Conservation (phyloP, 2,888 invertebrate species). For the Parelbella ahira region DNA sequence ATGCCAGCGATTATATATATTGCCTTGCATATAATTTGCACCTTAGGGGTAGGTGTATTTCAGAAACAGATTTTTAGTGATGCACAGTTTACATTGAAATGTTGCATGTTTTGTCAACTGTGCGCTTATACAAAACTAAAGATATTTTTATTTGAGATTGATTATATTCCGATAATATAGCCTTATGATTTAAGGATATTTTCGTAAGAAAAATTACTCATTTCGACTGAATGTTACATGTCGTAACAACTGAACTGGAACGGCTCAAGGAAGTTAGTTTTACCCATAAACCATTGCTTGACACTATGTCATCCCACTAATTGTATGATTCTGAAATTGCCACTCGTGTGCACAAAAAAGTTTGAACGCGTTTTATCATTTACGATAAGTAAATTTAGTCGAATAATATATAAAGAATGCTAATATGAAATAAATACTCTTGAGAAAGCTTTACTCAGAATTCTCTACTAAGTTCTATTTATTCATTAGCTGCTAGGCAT, state of each 20-base stretch:
- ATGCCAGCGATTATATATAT: too few relatives aligned
- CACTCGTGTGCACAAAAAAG: too few relatives aligned
- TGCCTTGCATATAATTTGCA: too few relatives aligned
- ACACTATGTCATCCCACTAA: background rate
- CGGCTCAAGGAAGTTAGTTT: constrained; percentile 1
- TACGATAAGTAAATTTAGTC: too few relatives aligned
- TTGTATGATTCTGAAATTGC: constrained; percentile 3
- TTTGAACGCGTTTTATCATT: too few relatives aligned
- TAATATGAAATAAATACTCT: constrained; percentile 13
- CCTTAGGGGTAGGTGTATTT: too few relatives aligned
- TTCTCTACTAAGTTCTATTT: constrained; percentile 12
- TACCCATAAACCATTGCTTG: background rate
- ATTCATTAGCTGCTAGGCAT: constrained; percentile 13
- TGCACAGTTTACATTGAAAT: too few relatives aligned
- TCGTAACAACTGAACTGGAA: too few relatives aligned
- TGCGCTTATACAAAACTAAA: too few relatives aligned
- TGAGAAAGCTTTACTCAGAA: constrained; percentile 11
- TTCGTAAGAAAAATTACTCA: constrained; percentile 6
- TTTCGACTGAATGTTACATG: background rate
- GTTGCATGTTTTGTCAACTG: too few relatives aligned
- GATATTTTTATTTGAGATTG: too few relatives aligned
- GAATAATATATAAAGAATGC: too few relatives aligned
- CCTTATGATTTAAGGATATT: constrained; percentile 5
- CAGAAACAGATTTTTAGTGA: background rate
- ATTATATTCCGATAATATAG: constrained; percentile 8